A percentile compares a stretch with the other conserved stretches of the same genome.
phyloP scores from a whole-genome alignment of 2,888 invertebrate genomes.

The Netelia melanura region DNA sequence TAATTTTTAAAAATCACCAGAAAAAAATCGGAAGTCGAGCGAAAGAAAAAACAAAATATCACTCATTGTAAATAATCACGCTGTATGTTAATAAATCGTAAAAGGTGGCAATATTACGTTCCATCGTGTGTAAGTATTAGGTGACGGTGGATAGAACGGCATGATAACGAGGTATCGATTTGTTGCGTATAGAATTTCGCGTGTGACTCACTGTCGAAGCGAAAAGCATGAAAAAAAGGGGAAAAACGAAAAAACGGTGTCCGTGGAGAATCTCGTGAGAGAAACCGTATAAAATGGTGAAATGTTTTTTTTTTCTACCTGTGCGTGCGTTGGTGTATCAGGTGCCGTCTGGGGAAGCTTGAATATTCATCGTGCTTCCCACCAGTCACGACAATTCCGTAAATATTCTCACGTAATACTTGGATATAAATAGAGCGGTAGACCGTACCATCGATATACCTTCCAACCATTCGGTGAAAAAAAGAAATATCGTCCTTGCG shows the following conservation, averaged over 20 bases:
- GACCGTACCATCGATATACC: constrained; percentile 32
- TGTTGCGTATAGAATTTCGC: background rate
- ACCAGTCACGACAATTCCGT: constrained; percentile 5
- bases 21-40: background rate
- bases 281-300: constrained; percentile 13
- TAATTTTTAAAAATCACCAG: constrained; percentile 39
- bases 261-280: constrained; percentile 1
- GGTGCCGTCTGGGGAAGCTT: constrained; percentile 36
- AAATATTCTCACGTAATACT: constrained; percentile 11
- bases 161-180: background rate
- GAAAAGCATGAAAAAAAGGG: background rate
- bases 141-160: constrained; percentile 11
- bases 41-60: background rate
- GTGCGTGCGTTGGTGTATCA: constrained; percentile 34
- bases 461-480: background rate
- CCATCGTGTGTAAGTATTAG: constrained; percentile 9
- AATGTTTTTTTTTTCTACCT: background rate
- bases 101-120: constrained; percentile 30
- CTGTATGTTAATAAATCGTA: constrained; percentile 52
- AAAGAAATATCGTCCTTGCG: constrained; percentile 1
- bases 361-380: constrained; percentile 44
- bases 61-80: constrained; percentile 51
- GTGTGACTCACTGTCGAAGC: background rate
- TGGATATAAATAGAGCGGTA: constrained; percentile 29
- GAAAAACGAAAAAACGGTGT: background rate